These are phyloP conservation scores for Cyclargus thomasi DNA, from an alignment of 1,140 invertebrate genomes.

Conservation along the genomic window DNA sequence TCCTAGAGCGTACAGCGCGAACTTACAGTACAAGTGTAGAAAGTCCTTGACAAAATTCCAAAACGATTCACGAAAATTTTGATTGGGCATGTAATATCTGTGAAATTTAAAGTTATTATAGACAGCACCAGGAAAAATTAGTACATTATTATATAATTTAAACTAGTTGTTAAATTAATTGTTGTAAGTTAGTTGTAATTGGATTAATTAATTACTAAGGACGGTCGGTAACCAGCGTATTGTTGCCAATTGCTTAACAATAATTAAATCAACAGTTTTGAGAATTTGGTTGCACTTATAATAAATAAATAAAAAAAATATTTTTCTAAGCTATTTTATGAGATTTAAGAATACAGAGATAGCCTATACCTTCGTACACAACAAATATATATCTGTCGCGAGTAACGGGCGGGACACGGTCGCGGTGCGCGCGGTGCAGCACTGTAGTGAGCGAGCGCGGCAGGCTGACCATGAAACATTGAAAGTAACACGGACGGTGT, in stretches of 20 bases:
- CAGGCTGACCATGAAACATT: slow-evolving; percentile 17
- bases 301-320: not conserved
- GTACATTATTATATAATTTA: not conserved
- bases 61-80: slow-evolving; percentile 26
- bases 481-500: slow-evolving; percentile 7
- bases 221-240: too few species aligned
- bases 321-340: too few species aligned
- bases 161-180: not conserved
- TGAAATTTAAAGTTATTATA: not conserved
- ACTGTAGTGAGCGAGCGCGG: slow-evolving; percentile 14
- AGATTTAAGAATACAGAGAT: not conserved
- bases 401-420: not conserved
- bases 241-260: too few species aligned
- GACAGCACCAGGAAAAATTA: not conserved
- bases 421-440: not conserved
- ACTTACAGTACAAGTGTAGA: slow-evolving; percentile 55
- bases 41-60: slow-evolving; percentile 49
- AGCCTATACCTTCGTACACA: not conserved
- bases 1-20: slow-evolving; percentile 52
- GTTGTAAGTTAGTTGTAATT: not conserved
- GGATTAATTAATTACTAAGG: too few species aligned
- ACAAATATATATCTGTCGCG: not conserved
- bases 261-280: too few species aligned
- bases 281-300: too few species aligned
- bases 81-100: slow-evolving; percentile 19